Evolutionary conservation across 1,140 invertebrate species (phyloP).

Genomic region (Trachymyrmex cornetzi): DNA sequence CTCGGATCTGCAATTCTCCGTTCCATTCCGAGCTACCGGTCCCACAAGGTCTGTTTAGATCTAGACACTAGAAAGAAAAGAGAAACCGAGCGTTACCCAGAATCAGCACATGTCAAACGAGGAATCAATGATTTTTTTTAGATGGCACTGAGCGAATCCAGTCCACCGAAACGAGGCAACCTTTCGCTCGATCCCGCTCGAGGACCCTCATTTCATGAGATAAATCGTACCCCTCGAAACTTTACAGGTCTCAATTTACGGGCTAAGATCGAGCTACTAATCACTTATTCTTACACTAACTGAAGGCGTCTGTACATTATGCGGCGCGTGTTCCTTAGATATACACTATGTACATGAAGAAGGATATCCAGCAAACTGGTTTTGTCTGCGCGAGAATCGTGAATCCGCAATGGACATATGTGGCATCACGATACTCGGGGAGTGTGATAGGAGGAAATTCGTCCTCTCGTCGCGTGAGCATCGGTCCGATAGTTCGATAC

Average conservation of each 20-base stretch:
- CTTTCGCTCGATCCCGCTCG: slow-evolving; percentile 30
- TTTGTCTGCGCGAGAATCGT: slow-evolving; percentile 16
- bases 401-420: slow-evolving; percentile 6
- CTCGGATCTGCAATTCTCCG: not conserved
- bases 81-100: slow-evolving; percentile 5
- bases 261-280: slow-evolving; percentile 16
- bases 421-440: slow-evolving; percentile 23
- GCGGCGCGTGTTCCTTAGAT: slow-evolving; percentile 54
- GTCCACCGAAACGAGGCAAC: slow-evolving; percentile 11
- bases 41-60: slow-evolving; percentile 22
- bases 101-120: slow-evolving; percentile 11
- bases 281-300: slow-evolving; percentile 34
- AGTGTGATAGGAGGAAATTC: slow-evolving; percentile 19
- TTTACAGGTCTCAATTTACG: not conserved
- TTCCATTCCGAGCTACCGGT: slow-evolving; percentile 12
- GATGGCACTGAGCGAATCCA: not conserved
- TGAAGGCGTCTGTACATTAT: slow-evolving; percentile 54
- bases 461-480: slow-evolving; percentile 19
- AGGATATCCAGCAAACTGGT: slow-evolving; percentile 52
- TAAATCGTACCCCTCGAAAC: not conserved
- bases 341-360: slow-evolving; percentile 72
- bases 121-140: slow-evolving; percentile 2
- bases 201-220: slow-evolving; percentile 21
- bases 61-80: slow-evolving; percentile 27
- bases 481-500: slow-evolving; percentile 36